These are phyloP conservation scores for Ammodramus savannarum DNA, from an alignment of 2,113 vertebrate species.

Conservation along the genomic window DNA sequence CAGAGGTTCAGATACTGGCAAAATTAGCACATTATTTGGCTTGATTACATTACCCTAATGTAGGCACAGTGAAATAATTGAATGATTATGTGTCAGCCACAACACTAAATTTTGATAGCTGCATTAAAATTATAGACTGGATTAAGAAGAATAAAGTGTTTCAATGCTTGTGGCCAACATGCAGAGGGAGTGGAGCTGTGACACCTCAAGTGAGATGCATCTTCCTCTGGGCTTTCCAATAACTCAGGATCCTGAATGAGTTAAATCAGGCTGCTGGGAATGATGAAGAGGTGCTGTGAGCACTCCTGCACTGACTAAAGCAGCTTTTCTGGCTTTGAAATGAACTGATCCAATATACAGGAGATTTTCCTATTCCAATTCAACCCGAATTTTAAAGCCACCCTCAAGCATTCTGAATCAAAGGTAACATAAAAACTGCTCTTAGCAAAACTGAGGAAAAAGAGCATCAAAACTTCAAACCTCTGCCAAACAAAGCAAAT, in stretches of 20 bases:
- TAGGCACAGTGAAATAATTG: neutral
- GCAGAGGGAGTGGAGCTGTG: neutral
- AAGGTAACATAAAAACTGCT: slow-evolving; percentile 33
- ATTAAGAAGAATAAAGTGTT: neutral
- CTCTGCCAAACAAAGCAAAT: slow-evolving; percentile 9
- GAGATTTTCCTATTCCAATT: neutral
- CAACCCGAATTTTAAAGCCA: slow-evolving; percentile 23
- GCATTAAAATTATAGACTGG: neutral
- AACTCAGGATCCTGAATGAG: neutral
- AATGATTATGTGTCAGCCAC: neutral
- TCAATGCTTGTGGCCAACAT: neutral
- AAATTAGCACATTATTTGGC: neutral
- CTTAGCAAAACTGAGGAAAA: neutral
- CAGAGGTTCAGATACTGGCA: neutral
- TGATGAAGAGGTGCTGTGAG: slow-evolving; percentile 10
- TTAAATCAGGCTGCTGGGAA: neutral
- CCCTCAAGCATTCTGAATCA: slow-evolving; percentile 16
- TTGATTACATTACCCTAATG: neutral
- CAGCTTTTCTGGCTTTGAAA: slow-evolving; percentile 23
- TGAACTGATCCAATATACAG: neutral
- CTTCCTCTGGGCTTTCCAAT: neutral
- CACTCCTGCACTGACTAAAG: neutral
- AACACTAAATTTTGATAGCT: neutral
- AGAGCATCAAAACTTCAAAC: slow-evolving; percentile 17
- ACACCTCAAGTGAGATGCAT: neutral